A percentile compares a stretch with the other conserved stretches of the same genome.
Conservation (phyloP, 2,797 vertebrate genomes). For the Sebastes minor region DNA sequence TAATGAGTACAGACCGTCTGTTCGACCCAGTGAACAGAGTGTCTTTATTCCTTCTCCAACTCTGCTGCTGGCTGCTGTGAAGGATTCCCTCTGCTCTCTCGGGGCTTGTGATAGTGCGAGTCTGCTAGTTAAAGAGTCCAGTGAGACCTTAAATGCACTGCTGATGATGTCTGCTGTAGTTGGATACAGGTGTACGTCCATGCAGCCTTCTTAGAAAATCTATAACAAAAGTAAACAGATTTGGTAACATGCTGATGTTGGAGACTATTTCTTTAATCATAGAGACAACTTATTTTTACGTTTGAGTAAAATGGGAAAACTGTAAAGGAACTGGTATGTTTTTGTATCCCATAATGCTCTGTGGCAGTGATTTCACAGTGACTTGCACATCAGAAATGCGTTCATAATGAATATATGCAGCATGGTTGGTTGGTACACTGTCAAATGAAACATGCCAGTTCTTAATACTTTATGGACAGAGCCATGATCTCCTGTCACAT, state of each 20-base stretch:
- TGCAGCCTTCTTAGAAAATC: neutral
- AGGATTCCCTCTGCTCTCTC: conserved; percentile 17
- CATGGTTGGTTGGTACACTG: neutral
- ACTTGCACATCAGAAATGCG: neutral
- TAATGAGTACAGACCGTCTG: conserved; percentile 10
- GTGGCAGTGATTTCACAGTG: neutral
- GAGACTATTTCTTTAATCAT: neutral
- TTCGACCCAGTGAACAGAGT: conserved; percentile 48
- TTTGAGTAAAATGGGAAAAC: neutral
- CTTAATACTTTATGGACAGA: conserved; percentile 48
- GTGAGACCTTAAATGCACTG: neutral
- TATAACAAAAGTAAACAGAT: neutral
- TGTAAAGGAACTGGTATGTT: neutral
- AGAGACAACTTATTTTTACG: neutral
- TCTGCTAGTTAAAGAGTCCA: neutral
- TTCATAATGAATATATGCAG: neutral
- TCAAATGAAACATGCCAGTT: conserved; percentile 25
- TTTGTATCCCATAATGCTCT: neutral
- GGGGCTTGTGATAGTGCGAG: neutral
- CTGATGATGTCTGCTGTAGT: neutral
- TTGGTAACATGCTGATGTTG: neutral
- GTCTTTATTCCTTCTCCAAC: conserved; percentile 27
- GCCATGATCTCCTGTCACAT: conserved; percentile 63
- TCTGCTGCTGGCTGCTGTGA: neutral
- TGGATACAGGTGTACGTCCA: neutral